These are phyloP conservation scores for Aphelenchoides avenae DNA, from an alignment of 1,140 invertebrate species.

Conservation along the genomic window DNA sequence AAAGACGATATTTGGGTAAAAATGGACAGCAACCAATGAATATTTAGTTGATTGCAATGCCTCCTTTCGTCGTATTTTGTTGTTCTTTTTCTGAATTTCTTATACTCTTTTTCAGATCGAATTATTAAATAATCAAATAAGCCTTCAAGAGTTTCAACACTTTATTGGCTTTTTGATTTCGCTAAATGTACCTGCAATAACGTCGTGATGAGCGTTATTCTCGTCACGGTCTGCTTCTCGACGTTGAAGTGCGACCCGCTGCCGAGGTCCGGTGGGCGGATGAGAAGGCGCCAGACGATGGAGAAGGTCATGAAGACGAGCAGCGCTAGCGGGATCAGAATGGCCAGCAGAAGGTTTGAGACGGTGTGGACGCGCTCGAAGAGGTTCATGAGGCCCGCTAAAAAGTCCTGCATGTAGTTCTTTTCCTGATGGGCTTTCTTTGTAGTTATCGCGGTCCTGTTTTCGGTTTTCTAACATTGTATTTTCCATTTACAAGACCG, in stretches of 20 bases:
- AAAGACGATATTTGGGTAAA: too few species aligned
- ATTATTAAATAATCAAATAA: slow-evolving; percentile 2
- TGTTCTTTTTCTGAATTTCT: too few species aligned
- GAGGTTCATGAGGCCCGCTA: slow-evolving; percentile 31
- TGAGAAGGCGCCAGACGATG: slow-evolving; percentile 44
- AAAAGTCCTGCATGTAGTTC: too few species aligned
- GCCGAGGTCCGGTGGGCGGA: slow-evolving; percentile 22
- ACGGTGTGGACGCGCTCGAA: slow-evolving; percentile 45
- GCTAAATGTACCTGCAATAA: slow-evolving; percentile 32
- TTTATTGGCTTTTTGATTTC: not conserved
- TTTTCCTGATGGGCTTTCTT: too few species aligned
- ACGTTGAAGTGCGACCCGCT: slow-evolving; percentile 29
- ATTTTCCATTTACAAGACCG: too few species aligned
- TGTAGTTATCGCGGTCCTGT: slow-evolving; percentile 4
- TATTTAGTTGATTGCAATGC: too few species aligned
- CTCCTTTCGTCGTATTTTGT: too few species aligned
- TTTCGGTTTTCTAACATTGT: not conserved
- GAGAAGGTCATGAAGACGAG: slow-evolving; percentile 48
- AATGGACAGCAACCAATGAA: too few species aligned
- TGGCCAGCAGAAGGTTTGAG: slow-evolving; percentile 48
- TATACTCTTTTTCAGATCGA: slow-evolving; percentile 6
- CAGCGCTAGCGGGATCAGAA: slow-evolving; percentile 45
- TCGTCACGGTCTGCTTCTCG: slow-evolving; percentile 51
- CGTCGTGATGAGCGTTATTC: slow-evolving; percentile 53
- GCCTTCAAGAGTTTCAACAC: too few species aligned